Base-by-base conservation (phyloP, 2,797 vertebrate species). In the Myotis daubentonii region DNA sequence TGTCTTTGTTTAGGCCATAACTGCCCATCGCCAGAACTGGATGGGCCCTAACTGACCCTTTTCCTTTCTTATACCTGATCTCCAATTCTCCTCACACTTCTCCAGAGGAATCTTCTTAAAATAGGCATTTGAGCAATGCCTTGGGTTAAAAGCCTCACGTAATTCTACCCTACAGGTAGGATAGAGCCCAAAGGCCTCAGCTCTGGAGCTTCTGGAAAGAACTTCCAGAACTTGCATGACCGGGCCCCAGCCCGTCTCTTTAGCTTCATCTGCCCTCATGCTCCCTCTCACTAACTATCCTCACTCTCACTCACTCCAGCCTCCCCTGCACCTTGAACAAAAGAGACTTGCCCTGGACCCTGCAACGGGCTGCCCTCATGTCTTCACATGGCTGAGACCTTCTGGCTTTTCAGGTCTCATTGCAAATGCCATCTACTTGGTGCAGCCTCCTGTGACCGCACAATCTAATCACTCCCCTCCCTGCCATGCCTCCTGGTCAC, bases 81-180 rank as follows among this genome's bases (percentile, higher is more conserved):
- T 6, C n/a, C 33, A 71, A 23, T 5, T n/a, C 70, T 80, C 22
- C 53, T 91, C 41, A 66, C 1, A 47, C 30, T 65, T 89, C 33
- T 68, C 7, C 75, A 51, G 12, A 80, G 66, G 28, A 75, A 78
- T 80, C 86, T 89, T 84, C 51, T 91, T 38, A 33, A 92, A 89
- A 72, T n/a, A 44, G 1, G 5, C 65, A 60, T 51, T 53, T 90
- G 25, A 87, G 15, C 17, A 94, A 47, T 41, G 28, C 2, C 91
- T 25, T 79, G 13, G 49, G 66, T 60, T 4, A 84, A 72, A 87
- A 86, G 7, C 17, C 55, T 49, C 25, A 44, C 17, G 19, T 89
- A 25, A 44, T 53, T 81, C 51, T 81, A 60, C 23, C 12, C 23
- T 41, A n/a, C 3, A 68, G 2, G 12, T 23, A 81, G 3, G 12